Base-by-base conservation (phyloP, 2,797 vertebrate genomes). In the Coregonus ussuriensis region DNA sequence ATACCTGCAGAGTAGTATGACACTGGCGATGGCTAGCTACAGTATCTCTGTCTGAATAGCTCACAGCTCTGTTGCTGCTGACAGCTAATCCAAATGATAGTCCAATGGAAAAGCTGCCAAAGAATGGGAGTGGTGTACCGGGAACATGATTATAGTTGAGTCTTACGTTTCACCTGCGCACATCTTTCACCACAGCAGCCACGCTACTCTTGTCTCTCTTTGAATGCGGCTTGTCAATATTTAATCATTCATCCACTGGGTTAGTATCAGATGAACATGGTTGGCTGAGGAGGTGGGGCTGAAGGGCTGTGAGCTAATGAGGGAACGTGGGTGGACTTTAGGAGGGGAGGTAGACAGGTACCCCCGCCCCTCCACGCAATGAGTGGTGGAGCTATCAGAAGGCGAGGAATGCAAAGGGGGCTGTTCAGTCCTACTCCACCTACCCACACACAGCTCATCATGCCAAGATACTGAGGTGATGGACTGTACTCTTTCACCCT, bases 211-310 rank as follows among this genome's bases (percentile, higher is more conserved):
- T 67, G 77, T 85, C 86, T 87, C 82, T 82, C 76, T 80, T n/a
- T 85, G 84, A 78, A 69, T 82, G 82, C 78, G 71, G 86, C 87
- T 83, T 87, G 86, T 90, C 88, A 93, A 96, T 96, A 90, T 96
- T 97, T 96, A 90, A 96, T 94, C 83, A 90, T 90, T 88, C 31
- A 85, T 88, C 89, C 85, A 87, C 81, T 76, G 85, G 82, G 87
- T 84, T 86, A 79, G 90, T 93, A 93, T 86, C 91, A 91, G 89
- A 92, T 94, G 84, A 91, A 86, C 84, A 90, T 79, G 85, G 84
- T 85, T 89, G 86, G 88, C 74, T 84, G 89, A 86, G 82, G 76
- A 84, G 86, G 83, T 72, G 80, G 87, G 79, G 90, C 86, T 76
- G 71, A 65, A 82, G 87, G 90, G 89, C 89, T 92, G 91, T 89